A percentile compares a stretch with the other conserved stretches of the same genome.
Evolutionary conservation across 2,113 vertebrate species (phyloP).

Genomic region (Perognathus longimembris): DNA sequence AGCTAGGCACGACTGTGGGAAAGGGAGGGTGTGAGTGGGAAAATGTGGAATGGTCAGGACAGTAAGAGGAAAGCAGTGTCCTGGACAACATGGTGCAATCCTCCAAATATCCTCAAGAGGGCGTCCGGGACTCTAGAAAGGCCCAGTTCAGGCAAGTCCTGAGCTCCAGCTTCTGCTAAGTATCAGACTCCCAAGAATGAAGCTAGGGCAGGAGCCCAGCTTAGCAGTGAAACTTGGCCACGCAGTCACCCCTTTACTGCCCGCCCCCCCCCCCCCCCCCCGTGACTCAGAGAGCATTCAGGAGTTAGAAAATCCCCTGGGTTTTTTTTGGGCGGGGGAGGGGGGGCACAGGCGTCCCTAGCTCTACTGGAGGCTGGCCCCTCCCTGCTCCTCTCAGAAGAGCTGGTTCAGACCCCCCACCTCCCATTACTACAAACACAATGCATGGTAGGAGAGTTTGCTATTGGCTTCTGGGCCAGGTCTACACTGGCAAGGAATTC

Average conservation of each 20-base stretch:
- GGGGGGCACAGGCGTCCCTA: neutral
- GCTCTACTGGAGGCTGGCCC: neutral
- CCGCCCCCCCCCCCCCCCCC: neutral
- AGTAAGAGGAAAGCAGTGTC: neutral
- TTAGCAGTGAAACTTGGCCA: neutral
- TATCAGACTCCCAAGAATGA: neutral
- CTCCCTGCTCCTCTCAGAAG: neutral
- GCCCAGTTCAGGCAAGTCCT: neutral
- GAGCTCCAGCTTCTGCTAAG: neutral
- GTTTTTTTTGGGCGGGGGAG: too few relatives aligned
- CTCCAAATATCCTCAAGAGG: slow-evolving; percentile 48
- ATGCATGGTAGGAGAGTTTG: neutral
- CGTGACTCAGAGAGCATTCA: neutral
- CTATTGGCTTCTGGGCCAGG: neutral
- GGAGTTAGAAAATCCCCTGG: neutral
- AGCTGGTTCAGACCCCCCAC: neutral
- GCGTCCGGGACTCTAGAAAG: slow-evolving; percentile 29
- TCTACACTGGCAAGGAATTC: neutral
- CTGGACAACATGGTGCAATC: neutral
- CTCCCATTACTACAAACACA: neutral
- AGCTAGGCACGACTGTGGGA: neutral
- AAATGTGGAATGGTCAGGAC: neutral
- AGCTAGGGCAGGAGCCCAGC: neutral
- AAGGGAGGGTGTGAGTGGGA: neutral
- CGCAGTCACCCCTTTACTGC: neutral